These are phyloP conservation scores for Synergus gifuensis DNA, from an alignment of 2,888 invertebrate genomes.

Conservation along the genomic window DNA sequence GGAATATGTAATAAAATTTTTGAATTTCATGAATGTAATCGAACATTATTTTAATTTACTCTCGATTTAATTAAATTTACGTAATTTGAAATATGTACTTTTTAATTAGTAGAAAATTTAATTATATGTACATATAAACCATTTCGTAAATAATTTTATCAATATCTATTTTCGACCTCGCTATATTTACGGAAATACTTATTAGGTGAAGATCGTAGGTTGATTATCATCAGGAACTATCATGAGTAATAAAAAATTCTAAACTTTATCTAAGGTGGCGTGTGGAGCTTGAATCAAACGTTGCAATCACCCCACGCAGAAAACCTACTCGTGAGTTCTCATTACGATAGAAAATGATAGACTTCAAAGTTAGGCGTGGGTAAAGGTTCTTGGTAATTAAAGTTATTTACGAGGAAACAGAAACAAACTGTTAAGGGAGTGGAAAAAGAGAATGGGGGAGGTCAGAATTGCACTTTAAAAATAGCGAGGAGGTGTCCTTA, in stretches of 20 bases:
- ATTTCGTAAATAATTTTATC: background rate
- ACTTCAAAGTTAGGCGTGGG: constrained; percentile 36
- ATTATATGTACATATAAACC: too few species aligned
- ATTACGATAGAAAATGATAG: constrained; percentile 48
- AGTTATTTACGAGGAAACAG: constrained; percentile 48
- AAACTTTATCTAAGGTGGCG: constrained; percentile 10
- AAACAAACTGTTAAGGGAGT: constrained; percentile 5
- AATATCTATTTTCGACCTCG: constrained; percentile 10
- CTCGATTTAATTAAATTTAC: too few species aligned
- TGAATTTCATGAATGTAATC: too few species aligned
- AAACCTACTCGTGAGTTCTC: constrained; percentile 47
- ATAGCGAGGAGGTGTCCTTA: background rate
- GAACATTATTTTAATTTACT: too few species aligned
- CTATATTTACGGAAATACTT: constrained; percentile 33
- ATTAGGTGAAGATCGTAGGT: constrained; percentile 30
- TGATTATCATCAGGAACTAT: constrained; percentile 26
- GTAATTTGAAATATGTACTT: too few species aligned
- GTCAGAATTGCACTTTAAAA: background rate
- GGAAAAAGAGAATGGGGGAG: background rate
- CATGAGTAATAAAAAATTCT: constrained; percentile 1
- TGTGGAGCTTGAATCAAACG: constrained; percentile 43
- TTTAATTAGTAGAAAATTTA: too few species aligned
- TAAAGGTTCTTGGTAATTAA: constrained; percentile 52
- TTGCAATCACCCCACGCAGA: constrained; percentile 46
- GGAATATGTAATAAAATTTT: too few species aligned